Evolutionary conservation across 2,888 invertebrate species (phyloP).

Genomic region (Diloba caeruleocephala): DNA sequence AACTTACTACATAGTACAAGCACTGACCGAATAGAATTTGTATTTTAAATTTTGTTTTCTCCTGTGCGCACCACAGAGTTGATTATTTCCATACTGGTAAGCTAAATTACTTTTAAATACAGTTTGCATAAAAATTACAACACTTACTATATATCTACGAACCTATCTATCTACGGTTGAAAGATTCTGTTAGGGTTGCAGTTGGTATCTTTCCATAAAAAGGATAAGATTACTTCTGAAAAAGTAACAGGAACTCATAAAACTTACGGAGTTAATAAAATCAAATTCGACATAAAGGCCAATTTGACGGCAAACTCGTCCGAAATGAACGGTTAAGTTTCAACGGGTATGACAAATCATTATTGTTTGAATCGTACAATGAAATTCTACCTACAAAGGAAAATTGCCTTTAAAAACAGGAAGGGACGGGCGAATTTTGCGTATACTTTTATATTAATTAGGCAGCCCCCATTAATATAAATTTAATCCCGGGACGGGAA

Average conservation of each 20-base stretch:
- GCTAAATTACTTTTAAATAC: no score
- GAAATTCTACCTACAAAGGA: neutral
- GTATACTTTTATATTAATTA: constrained; percentile 1
- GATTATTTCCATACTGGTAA: no score
- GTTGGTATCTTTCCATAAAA: no score
- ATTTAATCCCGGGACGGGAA: neutral
- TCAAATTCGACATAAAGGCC: constrained; percentile 9
- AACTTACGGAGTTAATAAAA: constrained; percentile 8
- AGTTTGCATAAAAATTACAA: no score
- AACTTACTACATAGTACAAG: no score
- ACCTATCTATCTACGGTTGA: no score
- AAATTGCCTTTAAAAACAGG: neutral
- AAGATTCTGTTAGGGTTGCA: no score
- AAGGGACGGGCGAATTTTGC: neutral
- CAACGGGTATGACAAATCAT: constrained; percentile 14
- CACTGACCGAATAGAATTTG: no score
- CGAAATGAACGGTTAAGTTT: constrained; percentile 13
- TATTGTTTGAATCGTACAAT: constrained; percentile 16
- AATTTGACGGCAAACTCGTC: neutral
- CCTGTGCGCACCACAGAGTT: no score
- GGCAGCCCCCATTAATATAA: neutral
- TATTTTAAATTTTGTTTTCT: no score
- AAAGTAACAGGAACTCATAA: constrained; percentile 1
- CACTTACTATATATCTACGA: no score
- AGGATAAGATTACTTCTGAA: no score